Evolutionary conservation across 2,888 invertebrate genomes (phyloP).

Genomic region (Podabrus alpinus): DNA sequence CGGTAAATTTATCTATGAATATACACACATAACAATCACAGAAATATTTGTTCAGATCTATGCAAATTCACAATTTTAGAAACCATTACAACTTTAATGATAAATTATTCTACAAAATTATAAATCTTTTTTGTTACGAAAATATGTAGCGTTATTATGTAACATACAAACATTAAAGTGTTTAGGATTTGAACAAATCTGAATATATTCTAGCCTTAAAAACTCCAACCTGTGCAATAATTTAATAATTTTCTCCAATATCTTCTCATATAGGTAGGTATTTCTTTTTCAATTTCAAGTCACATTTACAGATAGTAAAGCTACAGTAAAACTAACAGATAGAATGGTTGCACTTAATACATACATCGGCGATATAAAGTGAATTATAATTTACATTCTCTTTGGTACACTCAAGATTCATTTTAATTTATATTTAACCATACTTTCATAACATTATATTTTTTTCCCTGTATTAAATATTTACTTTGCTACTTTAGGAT

Average conservation of each 20-base stretch:
- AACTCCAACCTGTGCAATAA: conserved; percentile 25
- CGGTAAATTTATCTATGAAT: conserved; percentile 33
- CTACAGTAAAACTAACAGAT: conserved; percentile 26
- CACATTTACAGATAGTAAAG: conserved; percentile 24
- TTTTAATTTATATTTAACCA: conserved; percentile 44
- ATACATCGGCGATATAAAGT: conserved; percentile 32
- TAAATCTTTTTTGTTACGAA: conserved; percentile 26
- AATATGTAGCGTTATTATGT: conserved; percentile 28
- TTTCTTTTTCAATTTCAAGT: conserved; percentile 25
- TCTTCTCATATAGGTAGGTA: conserved; percentile 1
- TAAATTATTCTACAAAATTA: conserved; percentile 32
- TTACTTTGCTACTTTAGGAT: conserved; percentile 29
- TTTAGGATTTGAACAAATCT: conserved; percentile 17
- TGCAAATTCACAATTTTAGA: conserved; percentile 34
- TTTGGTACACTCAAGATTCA: conserved; percentile 50
- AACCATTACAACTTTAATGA: conserved; percentile 24
- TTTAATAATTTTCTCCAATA: conserved; percentile 6
- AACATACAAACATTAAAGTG: conserved; percentile 21
- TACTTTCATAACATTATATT: conserved; percentile 26
- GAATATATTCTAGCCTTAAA: conserved; percentile 14
- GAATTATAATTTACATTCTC: conserved; percentile 45
- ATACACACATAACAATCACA: conserved; percentile 54
- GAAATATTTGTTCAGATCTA: conserved; percentile 48
- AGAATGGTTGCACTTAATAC: conserved; percentile 29
- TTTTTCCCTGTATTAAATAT: conserved; percentile 35